phyloP scores from a whole-genome alignment of 2,888 invertebrate species.

The Ormyrus nitidulus region DNA sequence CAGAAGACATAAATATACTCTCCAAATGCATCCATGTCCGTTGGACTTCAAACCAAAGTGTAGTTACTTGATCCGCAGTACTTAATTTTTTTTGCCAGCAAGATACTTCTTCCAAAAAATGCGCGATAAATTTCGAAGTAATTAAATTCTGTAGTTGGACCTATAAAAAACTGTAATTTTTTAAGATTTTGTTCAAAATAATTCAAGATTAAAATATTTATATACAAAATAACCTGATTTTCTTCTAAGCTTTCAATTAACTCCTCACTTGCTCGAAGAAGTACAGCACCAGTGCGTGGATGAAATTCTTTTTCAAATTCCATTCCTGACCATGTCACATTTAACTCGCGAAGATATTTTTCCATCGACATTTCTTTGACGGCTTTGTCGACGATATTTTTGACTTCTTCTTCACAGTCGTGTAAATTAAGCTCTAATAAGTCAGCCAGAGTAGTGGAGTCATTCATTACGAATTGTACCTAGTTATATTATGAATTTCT shows the following conservation, averaged over 20 bases:
- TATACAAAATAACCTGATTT: constrained; percentile 84
- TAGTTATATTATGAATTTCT: constrained; percentile 69
- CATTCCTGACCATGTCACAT: constrained; percentile 94
- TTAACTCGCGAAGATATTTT: constrained; percentile 91
- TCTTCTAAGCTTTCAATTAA: constrained; percentile 97
- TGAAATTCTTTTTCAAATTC: constrained; percentile 95
- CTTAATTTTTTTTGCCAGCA: constrained; percentile 95
- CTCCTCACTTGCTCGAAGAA: constrained; percentile 94
- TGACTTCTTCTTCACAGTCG: constrained; percentile 97
- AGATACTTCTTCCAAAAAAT: constrained; percentile 96
- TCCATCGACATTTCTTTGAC: constrained; percentile 99
- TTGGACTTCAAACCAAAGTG: constrained; percentile 96
- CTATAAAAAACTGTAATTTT: constrained; percentile 71
- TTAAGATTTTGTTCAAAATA: not conserved
- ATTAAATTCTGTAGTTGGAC: constrained; percentile 97
- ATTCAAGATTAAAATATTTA: too few species aligned
- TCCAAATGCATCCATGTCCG: constrained; percentile 98
- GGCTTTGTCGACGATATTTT: constrained; percentile 97
- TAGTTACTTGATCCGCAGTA: constrained; percentile 94
- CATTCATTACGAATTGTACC: constrained; percentile 96
- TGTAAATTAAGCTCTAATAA: constrained; percentile 93
- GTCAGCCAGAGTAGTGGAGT: constrained; percentile 93
- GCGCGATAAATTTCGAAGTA: constrained; percentile 97
- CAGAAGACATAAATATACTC: constrained; percentile 98
- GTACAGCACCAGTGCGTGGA: constrained; percentile 88